These are phyloP conservation scores for Oreonectes daqikongensis DNA, from an alignment of 2,797 vertebrate species.

Conservation along the genomic window DNA sequence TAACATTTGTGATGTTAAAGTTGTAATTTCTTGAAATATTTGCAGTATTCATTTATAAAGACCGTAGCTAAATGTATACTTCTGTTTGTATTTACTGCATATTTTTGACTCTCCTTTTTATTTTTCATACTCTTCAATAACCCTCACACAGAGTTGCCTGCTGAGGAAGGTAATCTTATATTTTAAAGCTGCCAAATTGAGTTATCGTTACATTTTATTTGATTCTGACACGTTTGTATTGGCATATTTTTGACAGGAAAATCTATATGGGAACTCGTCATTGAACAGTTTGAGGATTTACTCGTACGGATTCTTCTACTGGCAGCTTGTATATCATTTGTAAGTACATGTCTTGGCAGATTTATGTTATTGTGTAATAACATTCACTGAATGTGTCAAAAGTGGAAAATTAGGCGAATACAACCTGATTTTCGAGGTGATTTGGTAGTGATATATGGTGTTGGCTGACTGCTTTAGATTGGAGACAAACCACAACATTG, in stretches of 20 bases:
- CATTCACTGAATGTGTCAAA: background rate
- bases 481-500: background rate
- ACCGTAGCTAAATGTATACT: slow-evolving; percentile 41
- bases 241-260: slow-evolving; percentile 82
- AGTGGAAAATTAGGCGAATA: background rate
- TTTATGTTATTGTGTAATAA: slow-evolving; percentile 9
- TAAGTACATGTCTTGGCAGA: slow-evolving; percentile 77
- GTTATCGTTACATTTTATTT: background rate
- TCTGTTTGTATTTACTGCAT: background rate
- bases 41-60: background rate
- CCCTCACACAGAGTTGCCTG: slow-evolving; percentile 86
- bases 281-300: slow-evolving; percentile 98
- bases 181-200: background rate
- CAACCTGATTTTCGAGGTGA: background rate
- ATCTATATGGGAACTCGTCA: slow-evolving; percentile 94
- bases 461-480: slow-evolving; percentile 14
- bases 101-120: slow-evolving; percentile 34
- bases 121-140: slow-evolving; percentile 62
- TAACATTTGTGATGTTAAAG: background rate
- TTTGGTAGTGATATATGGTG: slow-evolving; percentile 2
- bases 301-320: slow-evolving; percentile 96
- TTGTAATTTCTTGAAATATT: background rate
- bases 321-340: slow-evolving; percentile 99
- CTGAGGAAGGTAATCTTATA: slow-evolving; percentile 89
- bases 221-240: background rate